A percentile compares a stretch with the other conserved stretches of the same genome.
phyloP scores from a whole-genome alignment of 1,140 invertebrate genomes.

The Archegozetes longisetosus region DNA sequence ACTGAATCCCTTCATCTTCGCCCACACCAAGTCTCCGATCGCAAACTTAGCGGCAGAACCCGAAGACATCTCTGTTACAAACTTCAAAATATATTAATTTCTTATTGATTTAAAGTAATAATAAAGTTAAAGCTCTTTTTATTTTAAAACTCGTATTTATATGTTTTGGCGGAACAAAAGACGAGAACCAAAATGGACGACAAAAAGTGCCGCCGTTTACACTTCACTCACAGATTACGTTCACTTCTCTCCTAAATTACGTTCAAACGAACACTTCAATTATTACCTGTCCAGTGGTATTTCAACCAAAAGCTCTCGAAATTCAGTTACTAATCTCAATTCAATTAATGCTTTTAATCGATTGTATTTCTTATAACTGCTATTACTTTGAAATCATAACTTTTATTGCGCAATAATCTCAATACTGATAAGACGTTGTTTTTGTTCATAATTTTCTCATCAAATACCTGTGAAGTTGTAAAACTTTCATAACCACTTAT shows the following conservation, averaged over 20 bases:
- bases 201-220: background rate
- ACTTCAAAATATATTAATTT: background rate
- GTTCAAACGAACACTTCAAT: background rate
- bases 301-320: too few species aligned
- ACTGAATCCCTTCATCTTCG: conserved; percentile 29
- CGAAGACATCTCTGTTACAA: background rate
- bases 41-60: conserved; percentile 7
- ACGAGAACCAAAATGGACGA: background rate
- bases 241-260: background rate
- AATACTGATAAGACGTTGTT: too few species aligned
- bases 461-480: too few species aligned
- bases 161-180: background rate
- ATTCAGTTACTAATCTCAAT: too few species aligned
- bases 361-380: too few species aligned
- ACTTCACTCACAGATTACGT: background rate
- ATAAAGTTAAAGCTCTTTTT: background rate
- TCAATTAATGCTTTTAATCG: too few species aligned
- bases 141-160: background rate
- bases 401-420: too few species aligned
- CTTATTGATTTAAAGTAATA: background rate
- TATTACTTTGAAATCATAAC: too few species aligned
- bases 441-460: too few species aligned
- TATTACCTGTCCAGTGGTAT: background rate
- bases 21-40: conserved; percentile 25
- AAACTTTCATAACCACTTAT: too few species aligned